A percentile compares a stretch with the other conserved stretches of the same genome.
Conservation (phyloP, 2,113 vertebrate genomes). For the Psilopsiagon aymara region DNA sequence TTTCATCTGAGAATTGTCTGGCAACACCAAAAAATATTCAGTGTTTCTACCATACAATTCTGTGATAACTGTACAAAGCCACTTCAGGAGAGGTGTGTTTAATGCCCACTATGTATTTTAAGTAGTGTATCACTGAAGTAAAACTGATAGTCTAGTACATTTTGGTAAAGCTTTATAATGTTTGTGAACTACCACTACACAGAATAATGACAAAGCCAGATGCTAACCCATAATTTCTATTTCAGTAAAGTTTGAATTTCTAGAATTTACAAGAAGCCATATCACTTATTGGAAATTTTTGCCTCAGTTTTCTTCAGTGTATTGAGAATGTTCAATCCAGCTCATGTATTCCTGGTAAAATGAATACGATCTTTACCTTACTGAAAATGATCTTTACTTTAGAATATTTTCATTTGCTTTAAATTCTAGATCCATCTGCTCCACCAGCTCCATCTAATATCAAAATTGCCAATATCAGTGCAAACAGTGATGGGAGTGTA, state of each 20-base stretch:
- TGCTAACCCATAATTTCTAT: not conserved
- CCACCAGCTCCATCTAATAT: slow-evolving; percentile 85
- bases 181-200: not conserved
- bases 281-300: not conserved
- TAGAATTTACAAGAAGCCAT: not conserved
- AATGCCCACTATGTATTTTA: not conserved
- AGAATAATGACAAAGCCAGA: not conserved
- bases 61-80: not conserved
- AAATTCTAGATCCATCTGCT: slow-evolving; percentile 85
- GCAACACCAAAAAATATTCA: not conserved
- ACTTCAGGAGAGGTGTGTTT: not conserved
- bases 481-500: slow-evolving; percentile 78
- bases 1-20: not conserved
- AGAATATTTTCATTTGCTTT: not conserved
- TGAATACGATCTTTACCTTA: not conserved
- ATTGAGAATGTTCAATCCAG: not conserved
- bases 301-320: not conserved
- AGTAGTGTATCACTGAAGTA: not conserved
- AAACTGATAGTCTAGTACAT: not conserved
- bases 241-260: not conserved
- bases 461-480: slow-evolving; percentile 81
- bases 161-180: not conserved
- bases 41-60: not conserved
- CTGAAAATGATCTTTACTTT: not conserved
- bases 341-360: accelerated